Evolutionary conservation across 1,140 invertebrate genomes (phyloP).

Genomic region (Prorops nasuta): DNA sequence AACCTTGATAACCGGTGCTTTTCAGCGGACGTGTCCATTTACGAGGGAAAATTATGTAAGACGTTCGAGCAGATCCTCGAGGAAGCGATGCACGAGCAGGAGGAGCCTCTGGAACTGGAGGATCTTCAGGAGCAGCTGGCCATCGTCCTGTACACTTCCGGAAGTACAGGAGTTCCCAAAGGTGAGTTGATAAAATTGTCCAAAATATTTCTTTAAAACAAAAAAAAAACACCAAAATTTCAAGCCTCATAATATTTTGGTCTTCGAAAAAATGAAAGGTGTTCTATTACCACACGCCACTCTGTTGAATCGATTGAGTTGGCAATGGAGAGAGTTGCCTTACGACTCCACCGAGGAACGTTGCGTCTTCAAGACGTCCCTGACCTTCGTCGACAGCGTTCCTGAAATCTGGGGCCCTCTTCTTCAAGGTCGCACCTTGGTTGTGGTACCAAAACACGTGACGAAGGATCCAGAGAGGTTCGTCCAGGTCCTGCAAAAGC

Average conservation of each 20-base stretch:
- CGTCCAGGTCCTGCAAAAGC: conserved; percentile 65
- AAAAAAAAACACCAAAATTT: too few relatives aligned
- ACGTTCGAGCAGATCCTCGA: conserved; percentile 54
- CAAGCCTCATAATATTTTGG: too few relatives aligned
- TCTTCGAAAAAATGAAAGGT: conserved; percentile 16
- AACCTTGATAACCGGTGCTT: background rate
- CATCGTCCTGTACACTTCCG: conserved; percentile 88
- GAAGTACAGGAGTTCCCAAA: conserved; percentile 90
- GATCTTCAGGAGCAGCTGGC: conserved; percentile 59
- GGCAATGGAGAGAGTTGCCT: conserved; percentile 81
- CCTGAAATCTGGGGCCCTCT: conserved; percentile 83
- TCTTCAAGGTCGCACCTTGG: conserved; percentile 66
- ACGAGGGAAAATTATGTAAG: conserved; percentile 45
- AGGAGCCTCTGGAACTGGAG: conserved; percentile 36
- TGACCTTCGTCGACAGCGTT: conserved; percentile 87
- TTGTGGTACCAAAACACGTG: conserved; percentile 69
- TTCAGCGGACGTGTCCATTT: conserved; percentile 38
- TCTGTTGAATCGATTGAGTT: conserved; percentile 75
- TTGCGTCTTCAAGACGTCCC: conserved; percentile 82
- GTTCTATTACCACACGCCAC: conserved; percentile 69
- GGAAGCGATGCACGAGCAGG: conserved; percentile 47
- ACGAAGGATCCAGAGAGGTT: conserved; percentile 76
- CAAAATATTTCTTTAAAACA: too few relatives aligned
- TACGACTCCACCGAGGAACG: conserved; percentile 64
- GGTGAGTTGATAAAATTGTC: conserved; percentile 78